Evolutionary conservation across 2,888 invertebrate genomes (phyloP).

Genomic region (Amiota minor): DNA sequence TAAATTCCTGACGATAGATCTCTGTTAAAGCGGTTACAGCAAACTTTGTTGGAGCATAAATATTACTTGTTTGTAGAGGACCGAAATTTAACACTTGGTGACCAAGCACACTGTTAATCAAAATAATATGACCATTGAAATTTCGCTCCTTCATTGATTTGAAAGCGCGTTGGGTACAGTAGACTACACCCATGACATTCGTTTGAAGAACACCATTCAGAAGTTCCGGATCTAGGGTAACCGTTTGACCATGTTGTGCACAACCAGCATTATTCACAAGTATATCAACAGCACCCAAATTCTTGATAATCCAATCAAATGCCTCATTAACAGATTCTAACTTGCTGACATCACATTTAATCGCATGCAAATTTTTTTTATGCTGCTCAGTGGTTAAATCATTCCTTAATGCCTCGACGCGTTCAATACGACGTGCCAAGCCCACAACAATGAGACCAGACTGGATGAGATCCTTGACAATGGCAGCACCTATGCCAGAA

Average conservation of each 20-base stretch:
- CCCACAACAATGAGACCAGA: slow-evolving; percentile 76
- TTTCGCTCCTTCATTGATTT: slow-evolving; percentile 73
- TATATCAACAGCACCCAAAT: slow-evolving; percentile 76
- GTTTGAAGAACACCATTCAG: too few relatives aligned
- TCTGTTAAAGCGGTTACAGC: slow-evolving; percentile 71
- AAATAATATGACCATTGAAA: slow-evolving; percentile 75
- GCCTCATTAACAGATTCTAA: slow-evolving; percentile 75
- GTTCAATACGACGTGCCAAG: slow-evolving; percentile 74
- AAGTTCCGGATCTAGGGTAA: slow-evolving; percentile 50
- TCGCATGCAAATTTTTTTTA: slow-evolving; percentile 65
- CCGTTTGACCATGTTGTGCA: slow-evolving; percentile 30
- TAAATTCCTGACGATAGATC: slow-evolving; percentile 70
- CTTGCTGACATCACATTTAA: slow-evolving; percentile 75
- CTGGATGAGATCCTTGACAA: slow-evolving; percentile 71
- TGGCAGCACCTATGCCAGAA: slow-evolving; percentile 76
- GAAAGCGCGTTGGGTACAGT: slow-evolving; percentile 74
- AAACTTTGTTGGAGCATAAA: slow-evolving; percentile 70
- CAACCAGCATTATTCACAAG: slow-evolving; percentile 77
- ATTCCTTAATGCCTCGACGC: slow-evolving; percentile 64
- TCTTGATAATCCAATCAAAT: slow-evolving; percentile 74
- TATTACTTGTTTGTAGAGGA: slow-evolving; percentile 51
- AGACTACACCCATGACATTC: too few relatives aligned
- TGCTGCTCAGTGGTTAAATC: slow-evolving; percentile 50
- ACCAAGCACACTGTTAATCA: slow-evolving; percentile 72
- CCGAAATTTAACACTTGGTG: slow-evolving; percentile 68